These are phyloP conservation scores for Ptilonorhynchus violaceus DNA, from an alignment of 2,113 vertebrate species.

Conservation along the genomic window DNA sequence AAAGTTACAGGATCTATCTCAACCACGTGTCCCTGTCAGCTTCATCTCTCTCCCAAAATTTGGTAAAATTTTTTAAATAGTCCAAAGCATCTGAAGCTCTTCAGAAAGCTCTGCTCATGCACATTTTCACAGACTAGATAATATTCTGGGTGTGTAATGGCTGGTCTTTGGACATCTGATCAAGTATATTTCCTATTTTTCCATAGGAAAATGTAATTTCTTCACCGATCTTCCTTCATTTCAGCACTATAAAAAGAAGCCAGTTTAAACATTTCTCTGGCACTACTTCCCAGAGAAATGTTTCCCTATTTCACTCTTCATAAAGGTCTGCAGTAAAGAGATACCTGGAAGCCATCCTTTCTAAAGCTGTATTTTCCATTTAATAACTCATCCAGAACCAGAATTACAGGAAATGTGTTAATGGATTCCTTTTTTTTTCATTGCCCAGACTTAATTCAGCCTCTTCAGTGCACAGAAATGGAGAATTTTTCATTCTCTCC, in stretches of 20 bases:
- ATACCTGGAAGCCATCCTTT: neutral
- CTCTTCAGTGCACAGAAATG: neutral
- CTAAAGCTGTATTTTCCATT: neutral
- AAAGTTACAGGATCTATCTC: neutral
- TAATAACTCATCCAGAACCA: neutral
- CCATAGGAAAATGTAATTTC: neutral
- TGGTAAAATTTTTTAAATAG: neutral
- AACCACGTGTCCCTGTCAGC: accelerated
- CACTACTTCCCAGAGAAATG: neutral
- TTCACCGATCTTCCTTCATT: neutral
- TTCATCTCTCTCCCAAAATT: neutral
- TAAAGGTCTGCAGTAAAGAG: neutral
- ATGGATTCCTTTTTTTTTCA: neutral
- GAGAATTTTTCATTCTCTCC: neutral
- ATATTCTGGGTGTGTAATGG: neutral
- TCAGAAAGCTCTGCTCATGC: neutral
- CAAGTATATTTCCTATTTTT: neutral
- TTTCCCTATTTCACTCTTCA: neutral
- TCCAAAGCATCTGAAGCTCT: neutral
- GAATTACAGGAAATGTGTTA: neutral
- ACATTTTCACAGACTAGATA: neutral
- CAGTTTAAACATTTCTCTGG: neutral
- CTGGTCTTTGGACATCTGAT: neutral
- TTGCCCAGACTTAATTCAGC: neutral
- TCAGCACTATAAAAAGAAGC: neutral